Evolutionary conservation across 2,888 invertebrate species (phyloP).

Genomic region (Drosophila diplacantha): DNA sequence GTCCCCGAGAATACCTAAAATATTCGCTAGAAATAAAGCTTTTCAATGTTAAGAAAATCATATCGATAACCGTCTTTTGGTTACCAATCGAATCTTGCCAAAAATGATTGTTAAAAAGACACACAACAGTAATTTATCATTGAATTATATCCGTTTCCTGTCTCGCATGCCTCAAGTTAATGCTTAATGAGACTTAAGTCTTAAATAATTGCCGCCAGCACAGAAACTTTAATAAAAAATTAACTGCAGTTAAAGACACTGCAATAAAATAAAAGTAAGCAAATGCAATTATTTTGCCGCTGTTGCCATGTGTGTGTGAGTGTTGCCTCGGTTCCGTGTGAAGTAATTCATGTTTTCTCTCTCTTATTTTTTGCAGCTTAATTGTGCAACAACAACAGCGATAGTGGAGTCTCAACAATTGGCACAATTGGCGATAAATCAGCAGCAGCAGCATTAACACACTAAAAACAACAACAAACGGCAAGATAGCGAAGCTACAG

Average conservation of each 20-base stretch:
- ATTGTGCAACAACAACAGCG: conserved; percentile 63
- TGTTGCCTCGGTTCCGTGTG: conserved; percentile 13
- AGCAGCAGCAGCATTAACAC: conserved; percentile 20
- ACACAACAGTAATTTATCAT: conserved; percentile 1
- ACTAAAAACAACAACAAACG: conserved; percentile 11
- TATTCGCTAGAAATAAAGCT: neutral
- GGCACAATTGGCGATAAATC: conserved; percentile 57
- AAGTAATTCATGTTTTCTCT: conserved; percentile 33
- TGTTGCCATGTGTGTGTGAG: conserved; percentile 2
- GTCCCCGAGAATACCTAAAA: neutral
- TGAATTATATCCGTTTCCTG: conserved; percentile 31
- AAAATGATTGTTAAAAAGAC: neutral
- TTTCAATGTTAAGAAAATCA: neutral
- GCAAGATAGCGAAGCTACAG: conserved; percentile 10
- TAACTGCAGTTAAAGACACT: conserved; percentile 13
- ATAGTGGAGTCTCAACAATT: conserved; percentile 59
- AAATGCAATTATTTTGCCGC: conserved; percentile 32
- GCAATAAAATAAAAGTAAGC: conserved; percentile 12
- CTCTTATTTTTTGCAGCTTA: conserved; percentile 53
- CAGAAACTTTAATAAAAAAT: conserved; percentile 15
- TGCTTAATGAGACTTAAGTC: conserved; percentile 19
- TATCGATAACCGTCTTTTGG: neutral
- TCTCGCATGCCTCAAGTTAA: conserved; percentile 2
- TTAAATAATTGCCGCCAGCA: conserved; percentile 30
- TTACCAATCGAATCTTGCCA: neutral